phyloP scores from a whole-genome alignment of 2,797 vertebrate species.

The Chelon labrosus region DNA sequence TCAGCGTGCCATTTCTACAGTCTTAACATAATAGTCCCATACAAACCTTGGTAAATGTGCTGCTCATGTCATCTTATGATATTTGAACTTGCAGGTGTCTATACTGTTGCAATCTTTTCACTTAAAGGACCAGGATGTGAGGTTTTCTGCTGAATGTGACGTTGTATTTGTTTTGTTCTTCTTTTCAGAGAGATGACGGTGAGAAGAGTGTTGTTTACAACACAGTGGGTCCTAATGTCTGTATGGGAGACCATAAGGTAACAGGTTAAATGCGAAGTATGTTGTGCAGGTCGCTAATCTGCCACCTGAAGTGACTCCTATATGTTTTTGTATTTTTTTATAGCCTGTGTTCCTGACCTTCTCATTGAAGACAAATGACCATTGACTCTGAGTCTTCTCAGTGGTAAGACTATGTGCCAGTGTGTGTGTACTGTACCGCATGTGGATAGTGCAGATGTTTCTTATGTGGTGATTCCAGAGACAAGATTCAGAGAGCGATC shows the following conservation, averaged over 20 bases:
- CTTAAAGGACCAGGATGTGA: no score
- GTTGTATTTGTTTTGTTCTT: neutral
- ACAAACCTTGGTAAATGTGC: no score
- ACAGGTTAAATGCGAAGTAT: neutral
- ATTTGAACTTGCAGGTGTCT: neutral
- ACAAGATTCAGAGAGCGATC: constrained; percentile 57
- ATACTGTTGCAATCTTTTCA: neutral
- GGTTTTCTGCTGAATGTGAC: neutral
- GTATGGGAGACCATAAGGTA: constrained; percentile 92
- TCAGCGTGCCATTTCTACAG: neutral
- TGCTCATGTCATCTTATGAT: neutral
- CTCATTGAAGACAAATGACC: constrained; percentile 78
- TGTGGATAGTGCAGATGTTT: constrained; percentile 18
- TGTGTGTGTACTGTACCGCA: neutral
- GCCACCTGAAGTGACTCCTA: constrained; percentile 11
- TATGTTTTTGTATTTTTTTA: constrained; percentile 30
- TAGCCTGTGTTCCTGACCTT: constrained; percentile 88
- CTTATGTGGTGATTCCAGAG: constrained; percentile 24
- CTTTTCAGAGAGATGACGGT: constrained; percentile 69
- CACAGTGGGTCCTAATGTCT: constrained; percentile 85
- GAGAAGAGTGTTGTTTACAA: constrained; percentile 79
- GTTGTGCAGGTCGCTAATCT: neutral
- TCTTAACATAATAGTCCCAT: no score
- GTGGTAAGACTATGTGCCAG: constrained; percentile 60
- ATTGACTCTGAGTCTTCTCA: constrained; percentile 70